A percentile compares a stretch with the other conserved stretches of the same genome.
phyloP scores from a whole-genome alignment of 2,888 invertebrate species.

The Myopa testacea region DNA sequence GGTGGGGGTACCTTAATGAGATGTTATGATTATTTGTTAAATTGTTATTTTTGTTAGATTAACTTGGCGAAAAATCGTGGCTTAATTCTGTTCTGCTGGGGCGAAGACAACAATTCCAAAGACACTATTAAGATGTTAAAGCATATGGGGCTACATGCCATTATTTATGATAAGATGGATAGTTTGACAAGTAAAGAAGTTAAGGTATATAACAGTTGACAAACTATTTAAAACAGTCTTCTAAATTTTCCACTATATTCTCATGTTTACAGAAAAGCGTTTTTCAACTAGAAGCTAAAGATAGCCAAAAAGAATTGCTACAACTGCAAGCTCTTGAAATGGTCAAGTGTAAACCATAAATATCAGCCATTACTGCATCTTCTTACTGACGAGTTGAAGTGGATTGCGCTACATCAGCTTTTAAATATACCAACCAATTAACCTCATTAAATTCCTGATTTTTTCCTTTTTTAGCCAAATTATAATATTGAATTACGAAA shows the following conservation, averaged over 20 bases:
- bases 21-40: neutral
- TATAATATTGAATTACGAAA: neutral
- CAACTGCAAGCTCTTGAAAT: conserved; percentile 65
- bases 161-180: conserved; percentile 95
- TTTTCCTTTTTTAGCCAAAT: neutral
- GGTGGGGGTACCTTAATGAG: conserved; percentile 66
- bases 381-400: neutral
- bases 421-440: conserved; percentile 10
- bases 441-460: conserved; percentile 21
- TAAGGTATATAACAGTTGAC: conserved; percentile 55
- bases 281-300: conserved; percentile 83
- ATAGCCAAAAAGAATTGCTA: conserved; percentile 72
- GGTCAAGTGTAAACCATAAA: conserved; percentile 46
- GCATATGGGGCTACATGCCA: conserved; percentile 90
- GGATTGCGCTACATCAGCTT: conserved; percentile 9
- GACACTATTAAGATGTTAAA: conserved; percentile 88
- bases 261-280: conserved; percentile 77
- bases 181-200: conserved; percentile 65
- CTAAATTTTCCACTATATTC: conserved; percentile 9
- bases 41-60: conserved; percentile 70
- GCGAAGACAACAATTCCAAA: conserved; percentile 93
- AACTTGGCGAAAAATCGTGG: conserved; percentile 82
- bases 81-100: conserved; percentile 96
- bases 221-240: neutral
- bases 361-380: neutral